Conservation (phyloP, 2,888 invertebrate species). For the Polymixis flavicincta region DNA sequence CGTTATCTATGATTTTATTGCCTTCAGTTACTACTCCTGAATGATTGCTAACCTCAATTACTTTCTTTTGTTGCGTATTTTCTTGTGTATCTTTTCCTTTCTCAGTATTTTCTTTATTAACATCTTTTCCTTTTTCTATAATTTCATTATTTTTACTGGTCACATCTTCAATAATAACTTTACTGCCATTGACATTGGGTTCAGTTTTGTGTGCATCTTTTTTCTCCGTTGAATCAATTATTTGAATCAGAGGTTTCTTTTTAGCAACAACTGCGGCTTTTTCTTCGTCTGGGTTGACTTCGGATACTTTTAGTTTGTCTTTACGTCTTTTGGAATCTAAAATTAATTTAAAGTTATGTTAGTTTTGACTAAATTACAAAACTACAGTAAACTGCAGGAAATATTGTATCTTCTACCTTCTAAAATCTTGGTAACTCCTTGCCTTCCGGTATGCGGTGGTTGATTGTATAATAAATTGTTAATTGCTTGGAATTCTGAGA, state of each 20-base stretch:
- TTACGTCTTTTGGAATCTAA: slow-evolving; percentile 67
- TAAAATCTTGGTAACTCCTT: slow-evolving; percentile 67
- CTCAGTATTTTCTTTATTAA: slow-evolving; percentile 9
- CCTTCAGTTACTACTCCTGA: slow-evolving; percentile 64
- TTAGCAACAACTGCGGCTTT: slow-evolving; percentile 64
- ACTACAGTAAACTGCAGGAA: neutral
- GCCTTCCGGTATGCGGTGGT: slow-evolving; percentile 69
- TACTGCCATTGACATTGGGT: slow-evolving; percentile 42
- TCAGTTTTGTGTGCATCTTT: slow-evolving; percentile 59
- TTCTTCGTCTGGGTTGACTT: slow-evolving; percentile 68
- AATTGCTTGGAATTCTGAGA: slow-evolving; percentile 75
- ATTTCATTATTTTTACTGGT: slow-evolving; percentile 60
- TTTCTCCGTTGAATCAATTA: slow-evolving; percentile 74
- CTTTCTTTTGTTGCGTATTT: neutral
- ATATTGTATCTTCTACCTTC: slow-evolving; percentile 69
- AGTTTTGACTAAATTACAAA: neutral
- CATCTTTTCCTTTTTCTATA: slow-evolving; percentile 48
- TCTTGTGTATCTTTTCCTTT: slow-evolving; percentile 7
- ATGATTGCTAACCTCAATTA: neutral
- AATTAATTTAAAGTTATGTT: slow-evolving; percentile 21
- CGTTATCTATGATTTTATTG: slow-evolving; percentile 75
- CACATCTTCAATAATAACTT: slow-evolving; percentile 57
- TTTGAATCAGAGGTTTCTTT: slow-evolving; percentile 81
- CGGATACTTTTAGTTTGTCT: slow-evolving; percentile 65
- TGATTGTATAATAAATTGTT: slow-evolving; percentile 80